Base-by-base conservation (phyloP, 2,113 vertebrate genomes). In the Scatophagus argus region DNA sequence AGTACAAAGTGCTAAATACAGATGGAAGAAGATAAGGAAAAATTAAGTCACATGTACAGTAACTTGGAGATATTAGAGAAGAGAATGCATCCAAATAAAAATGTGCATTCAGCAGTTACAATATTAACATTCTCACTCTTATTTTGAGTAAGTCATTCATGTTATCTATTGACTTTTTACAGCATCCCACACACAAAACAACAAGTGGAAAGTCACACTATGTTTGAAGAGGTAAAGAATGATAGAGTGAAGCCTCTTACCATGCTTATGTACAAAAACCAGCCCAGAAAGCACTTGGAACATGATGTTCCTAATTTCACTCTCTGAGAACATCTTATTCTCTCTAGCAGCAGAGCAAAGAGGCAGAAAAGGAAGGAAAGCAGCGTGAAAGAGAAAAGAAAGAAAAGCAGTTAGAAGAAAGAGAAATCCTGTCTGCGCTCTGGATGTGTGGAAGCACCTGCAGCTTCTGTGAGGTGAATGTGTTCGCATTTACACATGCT, bases 251-350 rank as follows among this genome's bases (percentile, higher is more conserved):
- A 76, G 76, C 81, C 34, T 86, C 90, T 94, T 90, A 89, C 89
- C 93, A 92, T 93, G 91, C 89, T 95, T 96, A 83, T 95, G 94
- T 16, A 94, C 83, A 89, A 95, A 95, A 89, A 87, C 91, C 92
- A 95, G 93, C 81, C 91, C 92, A 93, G 92, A 93, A 2, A 93
- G 81, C 77, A 89, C 87, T 83, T 93, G 90, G 82, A 96, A 94
- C 86, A 93, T 47, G 79, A 96, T 96, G 91, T 93, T 96, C 92
- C 93, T 94, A 86, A 93, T 92, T 93, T 96, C 86, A 90, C 94
- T 95, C 87, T 95, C 94, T 92, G 88, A 85, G 87, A 95, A 93
- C 92, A 92, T 93, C 92, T 95, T 95, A 89, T 89, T 94, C 79
- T 94, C 92, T 92, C 94, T 93, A 81, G 62, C 82, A 87, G 67